Base-by-base conservation (phyloP, 2,797 vertebrate genomes). In the Sebastes hubbsi region DNA sequence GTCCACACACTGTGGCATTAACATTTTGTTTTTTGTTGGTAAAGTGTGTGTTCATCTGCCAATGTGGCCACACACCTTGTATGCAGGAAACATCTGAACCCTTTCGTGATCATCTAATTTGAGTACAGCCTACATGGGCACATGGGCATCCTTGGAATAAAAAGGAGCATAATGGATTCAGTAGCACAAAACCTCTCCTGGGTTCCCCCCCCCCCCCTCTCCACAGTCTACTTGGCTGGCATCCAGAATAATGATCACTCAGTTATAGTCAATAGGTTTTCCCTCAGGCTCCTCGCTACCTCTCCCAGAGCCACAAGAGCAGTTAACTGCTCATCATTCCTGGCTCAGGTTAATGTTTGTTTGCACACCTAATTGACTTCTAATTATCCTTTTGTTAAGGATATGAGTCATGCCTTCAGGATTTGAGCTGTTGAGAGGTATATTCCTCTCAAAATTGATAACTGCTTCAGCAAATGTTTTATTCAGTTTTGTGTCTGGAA, bases 191-290 rank as follows among this genome's bases (percentile, higher is more conserved):
- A 72, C 54, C 64, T 76, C 65, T 72, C 46, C 76, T 79, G 75
- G 25, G 16, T 66, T 16, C n/a, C n/a, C n/a, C 20, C 13, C 29
- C 18, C 25, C 49, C 27, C 42, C 56, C 4, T 36, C 4, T 36
- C 46, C 66, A 38, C 75, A 63, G 63, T 13, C 38, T 42, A 4
- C 64, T 84, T 91, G 82, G 84, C 87, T 30, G 29, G 22, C 70
- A 76, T 93, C 82, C 88, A 90, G 84, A 76, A 84, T 85, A 82
- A 89, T 88, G 81, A 90, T 88, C 83, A 52, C 75, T 87, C 80
- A 69, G 70, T 87, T 88, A 80, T 69, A 80, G 81, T 89, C 81
- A 62, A 61, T 86, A 86, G 79, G 75, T 77, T 86, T 86, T 72
- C 84, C 85, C 83, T 80, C 66, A 65, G 81, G 89, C 84, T 79